Conservation (phyloP, 2,797 vertebrate species). For the Clamator glandarius region DNA sequence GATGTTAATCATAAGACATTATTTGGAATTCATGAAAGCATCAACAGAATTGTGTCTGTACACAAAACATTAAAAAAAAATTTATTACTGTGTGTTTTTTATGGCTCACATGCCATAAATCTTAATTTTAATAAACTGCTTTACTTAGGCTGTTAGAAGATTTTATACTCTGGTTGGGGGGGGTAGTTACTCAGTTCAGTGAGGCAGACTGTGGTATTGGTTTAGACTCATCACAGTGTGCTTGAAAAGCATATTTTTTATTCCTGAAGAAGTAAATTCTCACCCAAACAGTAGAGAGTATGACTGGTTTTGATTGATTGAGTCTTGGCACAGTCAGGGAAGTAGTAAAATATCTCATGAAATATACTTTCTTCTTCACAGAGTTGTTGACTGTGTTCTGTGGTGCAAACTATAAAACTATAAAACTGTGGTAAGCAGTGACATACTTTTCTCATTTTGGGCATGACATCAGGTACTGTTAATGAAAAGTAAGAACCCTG, state of each 20-base stretch:
- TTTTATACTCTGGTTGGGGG: neutral
- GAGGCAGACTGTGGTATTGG: neutral
- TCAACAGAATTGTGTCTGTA: neutral
- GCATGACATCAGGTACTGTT: neutral
- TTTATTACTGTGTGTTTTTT: neutral
- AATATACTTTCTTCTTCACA: neutral
- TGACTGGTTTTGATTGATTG: neutral
- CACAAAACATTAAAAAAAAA: neutral
- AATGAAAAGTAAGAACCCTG: neutral
- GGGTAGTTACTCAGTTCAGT: neutral
- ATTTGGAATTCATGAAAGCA: neutral
- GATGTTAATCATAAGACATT: neutral
- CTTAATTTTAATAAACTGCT: neutral
- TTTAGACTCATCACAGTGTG: neutral
- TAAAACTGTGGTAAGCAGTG: neutral
- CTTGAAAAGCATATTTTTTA: neutral
- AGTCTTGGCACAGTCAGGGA: neutral
- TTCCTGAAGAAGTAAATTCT: neutral
- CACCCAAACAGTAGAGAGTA: neutral
- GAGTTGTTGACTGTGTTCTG: neutral
- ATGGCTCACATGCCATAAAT: neutral
- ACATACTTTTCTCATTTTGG: neutral
- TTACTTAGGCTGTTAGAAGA: neutral
- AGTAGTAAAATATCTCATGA: neutral
- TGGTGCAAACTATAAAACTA: neutral